phyloP scores from a whole-genome alignment of 2,888 invertebrate species.

The Panopea generosa region DNA sequence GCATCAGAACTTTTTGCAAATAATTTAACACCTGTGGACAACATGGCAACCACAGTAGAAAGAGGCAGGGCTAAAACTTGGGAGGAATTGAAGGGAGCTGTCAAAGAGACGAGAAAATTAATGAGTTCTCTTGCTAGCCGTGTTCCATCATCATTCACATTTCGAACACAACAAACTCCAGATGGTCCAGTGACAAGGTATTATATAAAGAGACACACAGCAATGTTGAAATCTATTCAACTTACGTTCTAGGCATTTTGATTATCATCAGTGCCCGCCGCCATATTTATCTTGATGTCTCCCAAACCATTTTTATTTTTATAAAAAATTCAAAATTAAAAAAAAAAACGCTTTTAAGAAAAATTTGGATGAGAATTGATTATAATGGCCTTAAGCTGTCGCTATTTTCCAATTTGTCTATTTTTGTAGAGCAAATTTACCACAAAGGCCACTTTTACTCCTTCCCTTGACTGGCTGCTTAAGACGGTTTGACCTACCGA shows the following conservation, averaged over 20 bases:
- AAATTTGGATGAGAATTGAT: too few relatives aligned
- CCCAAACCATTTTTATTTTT: constrained; percentile 1
- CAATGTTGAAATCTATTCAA: not conserved
- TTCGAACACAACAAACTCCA: constrained; percentile 75
- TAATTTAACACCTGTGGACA: constrained; percentile 22
- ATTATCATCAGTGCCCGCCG: not conserved
- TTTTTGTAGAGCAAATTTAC: too few relatives aligned
- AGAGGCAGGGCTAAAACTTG: constrained; percentile 77
- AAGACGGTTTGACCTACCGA: too few relatives aligned
- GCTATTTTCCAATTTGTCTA: too few relatives aligned
- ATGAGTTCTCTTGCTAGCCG: constrained; percentile 79
- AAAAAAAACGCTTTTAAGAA: too few relatives aligned
- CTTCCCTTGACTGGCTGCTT: too few relatives aligned
- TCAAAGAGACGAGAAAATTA: constrained; percentile 82
- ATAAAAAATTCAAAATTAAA: too few relatives aligned
- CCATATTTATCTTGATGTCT: too few relatives aligned
- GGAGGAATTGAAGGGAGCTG: constrained; percentile 81
- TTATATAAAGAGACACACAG: too few relatives aligned
- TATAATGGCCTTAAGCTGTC: too few relatives aligned
- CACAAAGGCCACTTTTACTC: too few relatives aligned
- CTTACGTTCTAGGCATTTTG: not conserved
- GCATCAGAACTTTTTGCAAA: constrained; percentile 44
- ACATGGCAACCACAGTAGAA: constrained; percentile 2
- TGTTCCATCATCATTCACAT: constrained; percentile 82
- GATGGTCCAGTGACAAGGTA: constrained; percentile 84